Percentiles rank a stretch among this genome's conserved stretches.
These are phyloP conservation scores for Ferrisia virgata DNA, from an alignment of 2,888 invertebrate genomes.

Conservation along the genomic window DNA sequence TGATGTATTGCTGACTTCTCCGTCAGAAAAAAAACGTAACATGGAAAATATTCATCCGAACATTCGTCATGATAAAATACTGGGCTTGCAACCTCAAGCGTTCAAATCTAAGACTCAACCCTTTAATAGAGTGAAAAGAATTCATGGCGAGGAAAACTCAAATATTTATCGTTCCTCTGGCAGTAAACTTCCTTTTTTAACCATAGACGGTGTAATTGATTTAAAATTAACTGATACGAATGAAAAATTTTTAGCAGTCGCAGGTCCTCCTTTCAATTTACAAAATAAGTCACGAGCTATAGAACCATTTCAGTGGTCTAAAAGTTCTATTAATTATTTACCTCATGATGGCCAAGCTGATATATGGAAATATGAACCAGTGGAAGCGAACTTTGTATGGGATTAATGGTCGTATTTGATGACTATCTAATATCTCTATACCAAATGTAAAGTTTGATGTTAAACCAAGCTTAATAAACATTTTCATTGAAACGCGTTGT, in stretches of 20 bases:
- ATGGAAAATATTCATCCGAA: neutral
- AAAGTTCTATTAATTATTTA: conserved; percentile 60
- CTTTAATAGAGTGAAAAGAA: neutral
- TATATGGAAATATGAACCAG: conserved; percentile 66
- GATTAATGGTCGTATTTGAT: neutral
- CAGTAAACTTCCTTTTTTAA: neutral
- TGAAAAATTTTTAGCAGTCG: conserved; percentile 55
- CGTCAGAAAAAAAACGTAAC: neutral
- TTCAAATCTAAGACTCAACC: neutral
- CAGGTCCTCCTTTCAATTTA: conserved; percentile 51
- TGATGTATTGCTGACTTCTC: neutral
- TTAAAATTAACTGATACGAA: conserved; percentile 48
- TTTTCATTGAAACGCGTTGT: no score
- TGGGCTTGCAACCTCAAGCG: neutral
- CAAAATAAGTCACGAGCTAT: conserved; percentile 46
- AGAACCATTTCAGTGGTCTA: conserved; percentile 72
- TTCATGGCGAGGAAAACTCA: neutral
- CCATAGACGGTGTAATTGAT: conserved; percentile 48
- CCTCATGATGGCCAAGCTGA: conserved; percentile 74
- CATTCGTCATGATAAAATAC: neutral
- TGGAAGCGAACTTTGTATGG: conserved; percentile 52
- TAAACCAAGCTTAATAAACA: neutral
- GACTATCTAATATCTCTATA: neutral
- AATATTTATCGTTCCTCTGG: conserved; percentile 28
- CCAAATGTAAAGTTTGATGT: neutral